phyloP scores from a whole-genome alignment of 2,797 vertebrate species.

The Eulemur coronatus region DNA sequence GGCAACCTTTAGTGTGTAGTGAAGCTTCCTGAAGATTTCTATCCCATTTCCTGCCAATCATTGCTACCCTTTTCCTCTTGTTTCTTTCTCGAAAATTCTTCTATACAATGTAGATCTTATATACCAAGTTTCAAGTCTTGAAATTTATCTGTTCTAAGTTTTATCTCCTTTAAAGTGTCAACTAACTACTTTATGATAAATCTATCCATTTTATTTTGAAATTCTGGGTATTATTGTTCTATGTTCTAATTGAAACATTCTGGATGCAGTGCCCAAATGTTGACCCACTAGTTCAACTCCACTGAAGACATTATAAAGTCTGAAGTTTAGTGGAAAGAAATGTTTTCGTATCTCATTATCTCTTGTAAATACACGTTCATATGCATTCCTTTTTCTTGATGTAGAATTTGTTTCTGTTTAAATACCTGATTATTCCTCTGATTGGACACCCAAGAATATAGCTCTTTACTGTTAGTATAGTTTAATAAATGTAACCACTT shows the following conservation, averaged over 20 bases:
- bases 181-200: neutral
- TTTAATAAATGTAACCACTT: neutral
- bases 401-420: slow-evolving; percentile 24
- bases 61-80: neutral
- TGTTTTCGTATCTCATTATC: neutral
- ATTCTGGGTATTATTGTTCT: neutral
- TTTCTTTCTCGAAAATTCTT: neutral
- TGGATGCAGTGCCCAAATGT: neutral
- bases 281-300: neutral
- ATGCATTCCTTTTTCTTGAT: neutral
- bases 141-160: neutral
- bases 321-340: neutral
- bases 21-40: neutral
- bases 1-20: neutral
- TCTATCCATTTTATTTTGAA: neutral
- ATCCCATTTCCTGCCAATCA: neutral
- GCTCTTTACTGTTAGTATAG: neutral
- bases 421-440: slow-evolving; percentile 21
- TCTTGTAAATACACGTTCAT: neutral
- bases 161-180: neutral
- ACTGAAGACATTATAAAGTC: neutral
- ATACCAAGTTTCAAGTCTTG: neutral
- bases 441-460: neutral
- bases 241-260: slow-evolving; percentile 6
- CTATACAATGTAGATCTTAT: neutral